phyloP scores from a whole-genome alignment of 2,113 vertebrate species.

The Takifugu flavidus region DNA sequence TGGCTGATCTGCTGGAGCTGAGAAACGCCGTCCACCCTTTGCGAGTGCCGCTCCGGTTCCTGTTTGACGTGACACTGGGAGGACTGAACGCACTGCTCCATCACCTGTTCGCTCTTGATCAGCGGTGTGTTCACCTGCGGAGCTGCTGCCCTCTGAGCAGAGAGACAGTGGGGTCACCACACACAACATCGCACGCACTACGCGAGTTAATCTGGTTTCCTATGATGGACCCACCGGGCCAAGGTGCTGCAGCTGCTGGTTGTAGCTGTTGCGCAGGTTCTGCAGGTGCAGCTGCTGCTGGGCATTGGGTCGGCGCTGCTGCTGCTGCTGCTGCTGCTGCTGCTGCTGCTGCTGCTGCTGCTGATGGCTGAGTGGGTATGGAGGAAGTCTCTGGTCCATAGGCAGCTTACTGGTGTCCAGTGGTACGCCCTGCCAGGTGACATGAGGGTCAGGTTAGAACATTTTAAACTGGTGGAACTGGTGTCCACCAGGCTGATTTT shows the following conservation, averaged over 20 bases:
- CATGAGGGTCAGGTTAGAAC: neutral
- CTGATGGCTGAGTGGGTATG: constrained; percentile 74
- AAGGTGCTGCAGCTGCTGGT: constrained; percentile 57
- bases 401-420: constrained; percentile 87
- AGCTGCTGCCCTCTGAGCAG: constrained; percentile 33
- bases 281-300: constrained; percentile 68
- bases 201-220: too few species aligned
- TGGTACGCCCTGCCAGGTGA: constrained; percentile 79
- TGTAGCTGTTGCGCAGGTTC: constrained; percentile 59
- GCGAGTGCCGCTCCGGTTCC: constrained; percentile 36
- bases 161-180: neutral
- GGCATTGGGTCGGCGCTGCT: constrained; percentile 18
- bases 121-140: constrained; percentile 7
- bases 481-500: too few species aligned
- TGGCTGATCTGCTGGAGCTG: constrained; percentile 71
- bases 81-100: constrained; percentile 46
- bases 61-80: constrained; percentile 46
- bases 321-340: constrained; percentile 50
- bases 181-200: neutral
- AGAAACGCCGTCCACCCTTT: constrained; percentile 32
- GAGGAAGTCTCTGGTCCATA: constrained; percentile 82
- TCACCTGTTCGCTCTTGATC: constrained; percentile 35
- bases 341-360: constrained; percentile 59
- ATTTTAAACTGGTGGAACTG: too few species aligned
- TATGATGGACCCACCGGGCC: constrained; percentile 20